Evolutionary conservation across 1,140 invertebrate species (phyloP).

Genomic region (Pararge aegeria): DNA sequence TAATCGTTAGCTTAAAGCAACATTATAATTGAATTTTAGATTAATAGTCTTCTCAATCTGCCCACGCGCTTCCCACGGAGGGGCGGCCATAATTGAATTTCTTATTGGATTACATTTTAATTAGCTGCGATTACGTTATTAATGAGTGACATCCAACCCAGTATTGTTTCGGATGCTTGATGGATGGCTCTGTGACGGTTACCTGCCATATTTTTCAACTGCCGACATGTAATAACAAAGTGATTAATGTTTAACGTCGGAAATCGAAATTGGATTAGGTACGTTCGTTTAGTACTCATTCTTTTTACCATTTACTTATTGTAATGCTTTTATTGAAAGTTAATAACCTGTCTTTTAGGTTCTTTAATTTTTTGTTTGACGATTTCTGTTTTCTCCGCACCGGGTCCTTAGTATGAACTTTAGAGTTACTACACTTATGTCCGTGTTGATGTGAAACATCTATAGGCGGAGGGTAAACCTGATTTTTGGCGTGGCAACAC

Average conservation of each 20-base stretch:
- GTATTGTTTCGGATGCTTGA: slow-evolving; percentile 56
- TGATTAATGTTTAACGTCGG: slow-evolving; percentile 60
- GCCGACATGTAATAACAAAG: slow-evolving; percentile 44
- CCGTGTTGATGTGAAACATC: too few species aligned
- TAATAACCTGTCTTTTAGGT: slow-evolving; percentile 22
- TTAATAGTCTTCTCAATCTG: slow-evolving; percentile 60
- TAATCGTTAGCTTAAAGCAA: slow-evolving; percentile 41
- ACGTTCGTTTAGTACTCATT: slow-evolving; percentile 21
- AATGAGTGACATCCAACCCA: slow-evolving; percentile 46
- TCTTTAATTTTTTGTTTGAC: slow-evolving; percentile 5
- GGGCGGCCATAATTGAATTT: slow-evolving; percentile 55
- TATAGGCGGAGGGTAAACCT: too few species aligned
- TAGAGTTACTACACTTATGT: too few species aligned
- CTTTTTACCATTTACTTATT: slow-evolving; percentile 11
- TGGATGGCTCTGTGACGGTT: slow-evolving; percentile 39
- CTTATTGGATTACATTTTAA: slow-evolving; percentile 77
- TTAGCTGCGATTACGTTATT: slow-evolving; percentile 71
- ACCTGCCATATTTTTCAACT: slow-evolving; percentile 56
- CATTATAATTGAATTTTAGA: slow-evolving; percentile 70
- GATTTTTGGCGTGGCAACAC: too few species aligned
- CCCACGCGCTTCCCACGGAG: slow-evolving; percentile 50
- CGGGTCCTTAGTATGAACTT: too few species aligned
- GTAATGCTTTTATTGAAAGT: slow-evolving; percentile 22
- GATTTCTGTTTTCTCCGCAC: not conserved
- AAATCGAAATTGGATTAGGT: slow-evolving; percentile 58